Base-by-base conservation (phyloP, 2,888 invertebrate genomes). In the Cephus pulcher region DNA sequence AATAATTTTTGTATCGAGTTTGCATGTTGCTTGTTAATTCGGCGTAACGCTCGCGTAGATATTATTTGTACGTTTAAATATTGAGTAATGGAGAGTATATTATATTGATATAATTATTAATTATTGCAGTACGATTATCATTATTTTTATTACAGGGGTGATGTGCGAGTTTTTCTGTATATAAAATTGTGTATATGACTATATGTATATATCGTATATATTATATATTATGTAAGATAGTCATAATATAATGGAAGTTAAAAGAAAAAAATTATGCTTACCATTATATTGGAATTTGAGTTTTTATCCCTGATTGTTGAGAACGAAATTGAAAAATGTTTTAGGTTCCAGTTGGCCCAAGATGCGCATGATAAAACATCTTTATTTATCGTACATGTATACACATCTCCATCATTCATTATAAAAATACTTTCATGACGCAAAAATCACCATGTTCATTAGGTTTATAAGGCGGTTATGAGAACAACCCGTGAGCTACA, bases 1-100 rank as follows among this genome's bases (percentile, higher is more conserved):
- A 84, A 76, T 82, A 84, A 85, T 82, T 85, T 84, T 85, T 84
- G 76, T 84, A 86, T 83, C 73, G 78, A 82, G 80, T 80, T 84
- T 83, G 84, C 82, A 83, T 82, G 79, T 80, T 82, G 79, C 78
- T 84, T 23, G 81, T 82, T 35, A 78, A 76, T 75, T 79, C 34
- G 79, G 77, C 80, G 77, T 77, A 77, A 81, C 32, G 33, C 80
- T 81, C 76, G 82, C 80, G 78, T 81, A 79, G 76, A 85, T 84
- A 82, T 84, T 76, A 82, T 84, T 81, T 79, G 79, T 84, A 82
- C 81, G 79, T 80, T 83, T 83, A 74, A 75, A 80, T 80, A 81
- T 69, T 76, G 56, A 56, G 56, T 56, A 56, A 56, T 23, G 56
- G 77, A 79, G 78, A 78, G 70, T 33, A 74, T 69, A 56, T 74